Evolutionary conservation across 2,113 vertebrate genomes (phyloP), one percentile per base, ranked within the genome.

Genomic region (Notiomystis cincta): DNA sequence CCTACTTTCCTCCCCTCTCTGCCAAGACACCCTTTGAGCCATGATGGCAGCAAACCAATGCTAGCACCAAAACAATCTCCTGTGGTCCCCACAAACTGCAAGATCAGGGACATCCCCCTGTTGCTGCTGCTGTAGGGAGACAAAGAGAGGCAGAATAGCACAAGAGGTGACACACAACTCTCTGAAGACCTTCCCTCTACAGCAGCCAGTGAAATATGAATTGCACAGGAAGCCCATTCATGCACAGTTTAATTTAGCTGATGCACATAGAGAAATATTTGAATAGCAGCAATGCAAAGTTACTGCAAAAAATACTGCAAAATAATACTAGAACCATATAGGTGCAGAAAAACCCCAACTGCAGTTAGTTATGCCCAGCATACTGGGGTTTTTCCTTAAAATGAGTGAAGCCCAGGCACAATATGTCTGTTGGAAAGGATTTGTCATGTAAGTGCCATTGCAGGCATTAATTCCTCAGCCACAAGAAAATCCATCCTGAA

Each of bases 401-500:
- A 71, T 25, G 17, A 70, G 37, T 50, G 31, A 71, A 60, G 40
- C 50, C 66, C 61, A 76, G 69, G 53, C 19, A 57, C 27, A 90
- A 27, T 45, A 56, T 13, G 22, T 30, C 10, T 91, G 13, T 58
- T 67, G 53, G 53, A 76, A 85, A 79, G 28, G 75, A 82, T 93
- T 79, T 93, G 57, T 82, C 66, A 65, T 76, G 5, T n/a, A 85
- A 87, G 40, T 93, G 78, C 57, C 66, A 61, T 38, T 76, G 82
- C 62, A 90, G 76, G 44, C 50, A 69, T 82, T 90, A 79, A 90
- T 76, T 93, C 54, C 61, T 93, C 65, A 87, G 53, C 66, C 90
- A 90, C 48, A 60, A 72, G 73, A 6, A 94, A 91, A 96, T 95
- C 48, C 57, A 93, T 95, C 66, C 94, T 76, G 71, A 88, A 97